Base-by-base conservation (phyloP, 2,797 vertebrate genomes). In the Naso thynnoides region DNA sequence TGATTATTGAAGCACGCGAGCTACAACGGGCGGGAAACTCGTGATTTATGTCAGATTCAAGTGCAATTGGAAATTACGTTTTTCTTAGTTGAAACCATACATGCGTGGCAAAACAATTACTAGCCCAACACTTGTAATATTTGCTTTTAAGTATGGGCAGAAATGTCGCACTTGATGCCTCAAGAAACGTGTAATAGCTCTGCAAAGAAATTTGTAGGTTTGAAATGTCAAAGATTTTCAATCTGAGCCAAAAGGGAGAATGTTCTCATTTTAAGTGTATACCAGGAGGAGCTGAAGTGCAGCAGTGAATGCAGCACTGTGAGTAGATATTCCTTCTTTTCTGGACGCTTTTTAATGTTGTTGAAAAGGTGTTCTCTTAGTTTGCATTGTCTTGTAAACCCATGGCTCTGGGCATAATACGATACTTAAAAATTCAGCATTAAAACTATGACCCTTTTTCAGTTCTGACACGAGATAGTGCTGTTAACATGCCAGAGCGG, bases 21-120 rank as follows among this genome's bases (percentile, higher is more conserved):
- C 18, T 0, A 4, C 6, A 3, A 72, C 4, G 56, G 86, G 88
- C 88, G 90, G 81, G 83, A 90, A 41, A 79, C 36, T 8, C n/a
- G 2, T 3, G 19, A 23, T 2, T 33, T n/a, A 0, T 24, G 72
- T 24, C 2, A 4, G 0, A 0, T 90, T 90, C 61, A 72, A 0
- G 29, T 45, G 7, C 29, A 33, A 8, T 26, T 21, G 64, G 80
- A 85, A 81, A 61, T 65, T 44, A 8, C 0, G 6, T 0, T 0
- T 8, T 19, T 6, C 6, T 14, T 5, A 9, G 0, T 23, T 56
- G 7, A 47, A 38, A 0, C 26, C 5, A 41, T n/a, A 3, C 0
- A 21, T 39, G 0, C 0, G 9, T 14, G 13, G 21, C 5, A n/a
- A n/a, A 16, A 21, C 39, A 14, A 21, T 9, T 10, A 14, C 21